phyloP scores from a whole-genome alignment of 2,888 invertebrate species.

The Aethes cnicana region DNA sequence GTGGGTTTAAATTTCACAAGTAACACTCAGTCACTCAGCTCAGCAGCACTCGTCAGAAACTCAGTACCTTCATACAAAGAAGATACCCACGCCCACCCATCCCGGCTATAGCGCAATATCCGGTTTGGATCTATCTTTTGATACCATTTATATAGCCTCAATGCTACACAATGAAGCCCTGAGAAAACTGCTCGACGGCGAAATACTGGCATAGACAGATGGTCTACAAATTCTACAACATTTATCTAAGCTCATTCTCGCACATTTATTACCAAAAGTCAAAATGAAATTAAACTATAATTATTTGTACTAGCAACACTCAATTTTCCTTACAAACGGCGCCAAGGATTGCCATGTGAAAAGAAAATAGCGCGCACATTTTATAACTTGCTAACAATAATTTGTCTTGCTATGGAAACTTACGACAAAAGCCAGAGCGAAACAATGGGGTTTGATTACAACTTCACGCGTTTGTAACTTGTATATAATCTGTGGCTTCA shows the following conservation, averaged over 20 bases:
- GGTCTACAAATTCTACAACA: no score
- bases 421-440: neutral
- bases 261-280: no score
- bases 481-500: constrained; percentile 31
- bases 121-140: constrained; percentile 9
- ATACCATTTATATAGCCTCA: neutral
- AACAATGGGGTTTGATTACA: constrained; percentile 5
- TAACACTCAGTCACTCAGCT: no score
- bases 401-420: neutral
- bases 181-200: neutral
- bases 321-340: no score
- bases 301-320: no score
- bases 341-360: no score
- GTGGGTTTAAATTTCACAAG: no score
- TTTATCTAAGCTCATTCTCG: no score
- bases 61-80: neutral
- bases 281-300: no score
- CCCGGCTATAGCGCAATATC: constrained; percentile 9
- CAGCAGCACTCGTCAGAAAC: neutral
- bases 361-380: no score
- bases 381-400: no score
- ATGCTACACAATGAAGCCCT: neutral
- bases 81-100: constrained; percentile 1
- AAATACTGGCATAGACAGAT: no score
- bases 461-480: constrained; percentile 40